phyloP scores from a whole-genome alignment of 2,797 vertebrate genomes.

The Aplochiton taeniatus region DNA sequence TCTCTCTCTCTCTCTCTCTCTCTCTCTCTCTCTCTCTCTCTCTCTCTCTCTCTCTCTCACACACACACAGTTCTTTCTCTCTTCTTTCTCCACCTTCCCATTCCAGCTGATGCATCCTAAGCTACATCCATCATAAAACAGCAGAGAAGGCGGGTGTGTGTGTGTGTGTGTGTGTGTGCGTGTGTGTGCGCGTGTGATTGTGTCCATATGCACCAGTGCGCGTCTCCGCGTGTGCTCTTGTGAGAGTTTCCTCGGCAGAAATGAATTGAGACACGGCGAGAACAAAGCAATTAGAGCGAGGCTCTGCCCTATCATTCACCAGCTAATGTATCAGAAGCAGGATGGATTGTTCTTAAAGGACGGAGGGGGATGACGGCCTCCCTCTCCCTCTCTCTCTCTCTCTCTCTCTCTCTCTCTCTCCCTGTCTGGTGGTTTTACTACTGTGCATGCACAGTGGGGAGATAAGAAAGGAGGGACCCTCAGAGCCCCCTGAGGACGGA shows the following conservation, averaged over 20 bases:
- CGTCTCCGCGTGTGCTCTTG: constrained; percentile 54
- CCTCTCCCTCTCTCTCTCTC: too few relatives aligned
- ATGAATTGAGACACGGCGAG: constrained; percentile 76
- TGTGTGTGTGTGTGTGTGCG: constrained; percentile 50
- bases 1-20: constrained; percentile 10
- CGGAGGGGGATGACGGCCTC: constrained; percentile 4
- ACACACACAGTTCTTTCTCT: constrained; percentile 20
- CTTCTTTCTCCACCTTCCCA: constrained; percentile 49
- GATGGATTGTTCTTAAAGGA: constrained; percentile 76
- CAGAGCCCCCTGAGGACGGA: too few relatives aligned
- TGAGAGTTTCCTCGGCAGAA: constrained; percentile 74
- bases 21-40: constrained; percentile 26
- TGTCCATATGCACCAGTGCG: constrained; percentile 36
- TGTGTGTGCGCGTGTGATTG: constrained; percentile 41
- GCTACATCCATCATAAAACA: constrained; percentile 90
- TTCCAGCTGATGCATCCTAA: constrained; percentile 72
- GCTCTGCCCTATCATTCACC: constrained; percentile 82
- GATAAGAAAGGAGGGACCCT: constrained; percentile 58
- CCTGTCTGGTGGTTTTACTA: too few relatives aligned
- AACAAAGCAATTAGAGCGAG: constrained; percentile 79
- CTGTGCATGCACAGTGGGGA: constrained; percentile 43
- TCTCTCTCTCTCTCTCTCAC: constrained; percentile 35
- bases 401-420: too few relatives aligned
- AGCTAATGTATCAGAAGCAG: constrained; percentile 80
- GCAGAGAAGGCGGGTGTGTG: constrained; percentile 65